Base-by-base conservation (phyloP, 1,140 invertebrate genomes). In the Bicyclus anynana region DNA sequence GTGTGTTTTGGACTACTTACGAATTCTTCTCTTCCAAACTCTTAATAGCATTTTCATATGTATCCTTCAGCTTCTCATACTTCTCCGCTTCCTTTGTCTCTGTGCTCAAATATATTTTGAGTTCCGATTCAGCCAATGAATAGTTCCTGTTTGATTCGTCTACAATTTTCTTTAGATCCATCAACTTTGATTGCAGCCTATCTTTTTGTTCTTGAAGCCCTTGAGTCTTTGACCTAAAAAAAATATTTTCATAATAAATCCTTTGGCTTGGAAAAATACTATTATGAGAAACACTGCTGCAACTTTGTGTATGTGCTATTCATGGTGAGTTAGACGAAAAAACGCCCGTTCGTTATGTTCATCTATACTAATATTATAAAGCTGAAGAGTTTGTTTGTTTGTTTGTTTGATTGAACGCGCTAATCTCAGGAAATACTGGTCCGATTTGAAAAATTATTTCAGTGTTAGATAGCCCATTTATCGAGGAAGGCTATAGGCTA, bases 51-150 rank as follows among this genome's bases (percentile, higher is more conserved):
- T 73, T 81, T 10, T 76, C 73, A 14, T 75, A 82, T 0, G 67
- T 52, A 7, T 81, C 70, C 26, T 68, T 75, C 13, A 95, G 75
- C 5, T 92, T 89, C 58, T 94, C 90, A 5, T 96, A 89, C 72
- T 95, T 97, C 5, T 91, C 90, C 51, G 91, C 91, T 77, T 97
- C 96, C 0, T 90, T 93, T 35, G 92, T 89, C 75, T 97, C 95
- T 26, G 91, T 93, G 42, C 94, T 95, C 20, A 93, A 89, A 55
- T 95, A 96, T 16, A 98, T 90, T 74, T 97, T 94, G 3, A 98
- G 80, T 76, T 97, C 94, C 0, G 94, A 94, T 72, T 97, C 92
- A 0, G 94, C 93, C 13, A 98, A 83, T 65, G 94, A 92, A 53
- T 93, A 92, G 71, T 93, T 90, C 2, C 94, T 93, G 72, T 95